These are phyloP conservation scores for Baccha elongata DNA, from an alignment of 2,888 invertebrate genomes.

Conservation along the genomic window DNA sequence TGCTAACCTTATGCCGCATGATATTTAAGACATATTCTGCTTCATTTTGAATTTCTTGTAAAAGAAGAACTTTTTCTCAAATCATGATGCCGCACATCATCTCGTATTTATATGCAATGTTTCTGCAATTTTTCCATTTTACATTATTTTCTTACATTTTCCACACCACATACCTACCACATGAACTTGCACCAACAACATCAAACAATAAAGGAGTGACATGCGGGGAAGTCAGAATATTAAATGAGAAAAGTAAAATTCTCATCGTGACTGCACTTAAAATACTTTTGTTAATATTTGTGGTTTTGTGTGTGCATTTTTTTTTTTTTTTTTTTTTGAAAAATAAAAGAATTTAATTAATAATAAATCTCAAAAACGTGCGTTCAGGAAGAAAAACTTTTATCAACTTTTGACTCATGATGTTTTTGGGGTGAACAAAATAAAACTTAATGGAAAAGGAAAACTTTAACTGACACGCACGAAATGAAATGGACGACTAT, in stretches of 20 bases:
- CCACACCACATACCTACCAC: neutral
- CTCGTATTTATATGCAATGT: conserved; percentile 21
- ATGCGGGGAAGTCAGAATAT: neutral
- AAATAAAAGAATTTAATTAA: conserved; percentile 58
- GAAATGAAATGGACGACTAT: conserved; percentile 14
- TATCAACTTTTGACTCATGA: conserved; percentile 10
- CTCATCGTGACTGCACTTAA: conserved; percentile 53
- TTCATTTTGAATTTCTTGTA: conserved; percentile 35
- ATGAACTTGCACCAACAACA: neutral
- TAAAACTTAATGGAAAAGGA: conserved; percentile 1
- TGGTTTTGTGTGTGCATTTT: conserved; percentile 40
- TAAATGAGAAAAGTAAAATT: conserved; percentile 42
- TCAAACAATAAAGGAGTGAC: neutral
- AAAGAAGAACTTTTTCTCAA: conserved; percentile 27
- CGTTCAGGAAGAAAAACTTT: conserved; percentile 30
- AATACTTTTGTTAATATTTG: conserved; percentile 21
- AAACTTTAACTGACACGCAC: conserved; percentile 33
- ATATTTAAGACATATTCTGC: conserved; percentile 25
- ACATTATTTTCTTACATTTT: conserved; percentile 15
- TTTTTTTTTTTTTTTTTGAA: neutral
- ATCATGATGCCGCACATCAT: conserved; percentile 48
- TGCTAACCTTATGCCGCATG: neutral
- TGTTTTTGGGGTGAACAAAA: neutral
- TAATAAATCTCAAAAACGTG: conserved; percentile 42
- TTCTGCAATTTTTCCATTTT: conserved; percentile 39